These are phyloP conservation scores for Neodontobutis hainanensis DNA, from an alignment of 2,113 vertebrate genomes.

Conservation along the genomic window DNA sequence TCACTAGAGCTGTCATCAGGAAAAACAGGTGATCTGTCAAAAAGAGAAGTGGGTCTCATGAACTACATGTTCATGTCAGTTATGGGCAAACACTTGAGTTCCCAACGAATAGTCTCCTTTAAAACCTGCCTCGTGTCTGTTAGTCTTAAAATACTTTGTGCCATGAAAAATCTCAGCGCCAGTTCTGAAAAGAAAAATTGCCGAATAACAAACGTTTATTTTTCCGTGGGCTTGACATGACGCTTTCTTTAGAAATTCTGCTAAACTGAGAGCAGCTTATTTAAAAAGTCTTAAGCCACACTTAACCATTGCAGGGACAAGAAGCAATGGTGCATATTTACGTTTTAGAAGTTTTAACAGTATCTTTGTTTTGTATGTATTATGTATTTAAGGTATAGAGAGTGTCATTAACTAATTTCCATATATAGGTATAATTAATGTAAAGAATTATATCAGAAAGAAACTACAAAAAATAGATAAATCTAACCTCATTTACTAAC, in stretches of 20 bases:
- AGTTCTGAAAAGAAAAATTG: not conserved
- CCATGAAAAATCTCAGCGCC: not conserved
- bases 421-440: too few relatives aligned
- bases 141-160: constrained; percentile 42
- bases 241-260: constrained; percentile 34
- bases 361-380: not conserved
- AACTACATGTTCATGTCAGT: constrained; percentile 3
- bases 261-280: constrained; percentile 45
- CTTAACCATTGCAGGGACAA: not conserved
- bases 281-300: constrained; percentile 28
- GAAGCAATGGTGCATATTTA: not conserved
- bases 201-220: not conserved
- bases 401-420: too few relatives aligned
- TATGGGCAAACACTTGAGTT: constrained; percentile 18
- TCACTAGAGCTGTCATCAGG: constrained; percentile 26
- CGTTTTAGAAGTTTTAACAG: not conserved
- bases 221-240: not conserved
- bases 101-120: constrained; percentile 22
- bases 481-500: not conserved
- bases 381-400: too few relatives aligned
- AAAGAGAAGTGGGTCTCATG: not conserved
- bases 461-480: not conserved
- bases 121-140: constrained; percentile 3
- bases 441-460: too few relatives aligned
- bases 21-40: constrained; percentile 40